A percentile compares a stretch with the other conserved stretches of the same genome.
Conservation (phyloP, 2,888 invertebrate genomes). For the Stenoptilia bipunctidactyla region DNA sequence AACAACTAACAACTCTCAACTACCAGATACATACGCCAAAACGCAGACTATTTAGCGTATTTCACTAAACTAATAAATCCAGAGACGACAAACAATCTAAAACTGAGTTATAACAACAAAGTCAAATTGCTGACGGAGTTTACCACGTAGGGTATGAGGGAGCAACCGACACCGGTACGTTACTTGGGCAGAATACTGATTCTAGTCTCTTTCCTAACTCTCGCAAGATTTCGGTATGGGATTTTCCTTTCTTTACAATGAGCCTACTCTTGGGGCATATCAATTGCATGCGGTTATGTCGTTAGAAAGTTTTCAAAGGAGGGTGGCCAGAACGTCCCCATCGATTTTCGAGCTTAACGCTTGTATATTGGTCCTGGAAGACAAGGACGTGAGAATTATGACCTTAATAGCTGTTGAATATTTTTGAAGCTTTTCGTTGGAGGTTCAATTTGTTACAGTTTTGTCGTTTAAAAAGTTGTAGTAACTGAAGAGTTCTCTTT, state of each 20-base stretch:
- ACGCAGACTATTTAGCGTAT: conserved; percentile 38
- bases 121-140: conserved; percentile 69
- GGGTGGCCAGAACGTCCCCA: conserved; percentile 39
- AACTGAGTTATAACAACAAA: conserved; percentile 71
- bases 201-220: conserved; percentile 56
- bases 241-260: conserved; percentile 72
- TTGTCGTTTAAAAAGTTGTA: too few species aligned
- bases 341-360: conserved; percentile 58
- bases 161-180: conserved; percentile 49
- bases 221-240: conserved; percentile 66
- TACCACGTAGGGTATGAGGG: conserved; percentile 45
- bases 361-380: conserved; percentile 12
- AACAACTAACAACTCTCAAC: conserved; percentile 1
- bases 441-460: too few species aligned
- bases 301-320: conserved; percentile 62
- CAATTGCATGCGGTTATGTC: conserved; percentile 72
- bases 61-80: conserved; percentile 65
- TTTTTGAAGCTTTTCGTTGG: too few species aligned
- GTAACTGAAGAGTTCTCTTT: too few species aligned
- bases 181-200: conserved; percentile 59
- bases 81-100: conserved; percentile 59
- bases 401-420: too few species aligned
- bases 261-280: conserved; percentile 70
- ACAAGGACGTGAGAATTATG: conserved; percentile 6
- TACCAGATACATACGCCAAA: conserved; percentile 22